These are phyloP conservation scores for Cynopterus brachyotis DNA, from an alignment of 2,113 vertebrate species.

Conservation along the genomic window DNA sequence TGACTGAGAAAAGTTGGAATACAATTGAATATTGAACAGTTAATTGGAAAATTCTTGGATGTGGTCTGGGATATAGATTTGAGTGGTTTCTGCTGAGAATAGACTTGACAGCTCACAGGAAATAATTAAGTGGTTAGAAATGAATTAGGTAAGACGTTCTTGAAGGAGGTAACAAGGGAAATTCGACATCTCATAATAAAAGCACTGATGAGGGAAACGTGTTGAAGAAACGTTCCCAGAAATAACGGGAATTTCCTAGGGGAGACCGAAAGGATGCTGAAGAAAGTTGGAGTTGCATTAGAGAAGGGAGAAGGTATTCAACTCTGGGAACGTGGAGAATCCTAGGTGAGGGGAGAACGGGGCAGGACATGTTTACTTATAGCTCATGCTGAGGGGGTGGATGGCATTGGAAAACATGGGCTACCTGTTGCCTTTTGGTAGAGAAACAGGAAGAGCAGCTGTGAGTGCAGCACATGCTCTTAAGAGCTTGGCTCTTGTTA, in stretches of 20 bases:
- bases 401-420: background rate
- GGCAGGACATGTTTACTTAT: background rate
- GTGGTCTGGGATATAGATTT: constrained; percentile 55
- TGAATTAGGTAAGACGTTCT: constrained; percentile 44
- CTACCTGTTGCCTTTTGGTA: background rate
- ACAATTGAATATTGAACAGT: constrained; percentile 56
- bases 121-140: constrained; percentile 55
- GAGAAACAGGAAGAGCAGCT: background rate
- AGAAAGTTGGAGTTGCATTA: background rate
- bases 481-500: background rate
- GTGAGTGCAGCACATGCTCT: background rate
- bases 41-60: constrained; percentile 55
- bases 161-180: constrained; percentile 51
- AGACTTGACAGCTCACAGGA: constrained; percentile 51
- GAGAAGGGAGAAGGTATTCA: background rate
- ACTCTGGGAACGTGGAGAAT: background rate
- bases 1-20: constrained; percentile 26
- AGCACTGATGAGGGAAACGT: background rate
- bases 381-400: background rate
- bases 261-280: background rate
- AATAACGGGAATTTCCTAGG: background rate
- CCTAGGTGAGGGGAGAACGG: background rate
- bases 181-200: background rate
- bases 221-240: background rate
- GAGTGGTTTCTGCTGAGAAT: constrained; percentile 54